Conservation (phyloP, 2,797 vertebrate genomes). For the Falco berigora region DNA sequence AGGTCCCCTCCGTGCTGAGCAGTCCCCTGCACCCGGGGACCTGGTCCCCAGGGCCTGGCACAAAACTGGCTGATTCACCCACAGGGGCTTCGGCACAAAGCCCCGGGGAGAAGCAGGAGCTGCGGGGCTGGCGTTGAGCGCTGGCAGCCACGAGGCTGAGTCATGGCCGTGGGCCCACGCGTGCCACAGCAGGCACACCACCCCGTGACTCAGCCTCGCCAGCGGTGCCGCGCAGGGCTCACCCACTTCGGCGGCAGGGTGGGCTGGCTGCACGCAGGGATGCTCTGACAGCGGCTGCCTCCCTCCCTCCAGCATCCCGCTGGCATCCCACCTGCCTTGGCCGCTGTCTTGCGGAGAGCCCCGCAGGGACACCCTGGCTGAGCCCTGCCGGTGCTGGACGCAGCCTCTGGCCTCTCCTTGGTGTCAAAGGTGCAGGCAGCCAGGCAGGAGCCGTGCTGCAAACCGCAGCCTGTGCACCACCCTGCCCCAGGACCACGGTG, state of each 20-base stretch:
- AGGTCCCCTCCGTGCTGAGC: neutral
- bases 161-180: neutral
- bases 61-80: neutral
- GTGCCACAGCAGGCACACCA: fast-evolving
- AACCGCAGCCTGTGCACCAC: neutral
- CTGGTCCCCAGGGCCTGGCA: fast-evolving
- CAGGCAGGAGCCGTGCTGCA: neutral
- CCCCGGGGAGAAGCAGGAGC: neutral
- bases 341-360: neutral
- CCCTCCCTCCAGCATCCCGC: neutral
- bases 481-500: fast-evolving
- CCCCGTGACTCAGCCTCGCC: neutral
- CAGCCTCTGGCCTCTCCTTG: neutral
- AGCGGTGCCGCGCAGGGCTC: neutral
- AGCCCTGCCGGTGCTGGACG: neutral
- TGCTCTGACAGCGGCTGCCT: neutral
- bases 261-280: neutral
- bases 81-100: neutral
- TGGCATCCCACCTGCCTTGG: neutral
- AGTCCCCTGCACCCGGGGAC: neutral
- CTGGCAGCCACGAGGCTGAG: neutral
- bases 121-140: fast-evolving
- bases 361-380: neutral
- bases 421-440: neutral
- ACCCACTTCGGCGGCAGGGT: neutral